phyloP scores from a whole-genome alignment of 2,888 invertebrate genomes.

The Imbricaverruca yamaguchii region DNA sequence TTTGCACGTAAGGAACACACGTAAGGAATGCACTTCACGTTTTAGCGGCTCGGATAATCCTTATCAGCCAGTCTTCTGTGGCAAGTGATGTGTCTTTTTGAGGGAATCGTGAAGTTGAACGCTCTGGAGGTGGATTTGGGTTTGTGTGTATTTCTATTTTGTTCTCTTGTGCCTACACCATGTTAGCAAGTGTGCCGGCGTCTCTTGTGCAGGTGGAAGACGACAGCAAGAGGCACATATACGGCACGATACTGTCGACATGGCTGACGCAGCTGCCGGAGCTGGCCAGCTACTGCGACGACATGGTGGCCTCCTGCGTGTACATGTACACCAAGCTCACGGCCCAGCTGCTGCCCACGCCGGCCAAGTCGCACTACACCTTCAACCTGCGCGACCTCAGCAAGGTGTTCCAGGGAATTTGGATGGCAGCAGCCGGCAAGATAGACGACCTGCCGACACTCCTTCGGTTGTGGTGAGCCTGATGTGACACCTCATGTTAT shows the following conservation, averaged over 20 bases:
- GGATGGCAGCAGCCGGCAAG: constrained; percentile 1
- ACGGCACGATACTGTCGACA: constrained; percentile 59
- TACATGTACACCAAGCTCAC: constrained; percentile 67
- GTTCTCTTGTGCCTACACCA: too few species aligned
- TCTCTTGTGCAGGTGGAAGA: constrained; percentile 51
- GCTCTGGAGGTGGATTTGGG: too few species aligned
- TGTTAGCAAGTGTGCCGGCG: not conserved
- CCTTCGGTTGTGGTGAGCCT: not conserved
- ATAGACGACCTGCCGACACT: not conserved
- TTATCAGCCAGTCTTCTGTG: too few species aligned
- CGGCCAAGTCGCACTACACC: constrained; percentile 83
- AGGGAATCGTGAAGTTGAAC: too few species aligned
- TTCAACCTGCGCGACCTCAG: constrained; percentile 79
- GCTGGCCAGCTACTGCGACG: constrained; percentile 47
- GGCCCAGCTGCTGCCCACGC: constrained; percentile 77
- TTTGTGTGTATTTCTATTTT: too few species aligned
- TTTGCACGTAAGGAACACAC: too few species aligned
- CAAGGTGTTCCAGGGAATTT: constrained; percentile 55
- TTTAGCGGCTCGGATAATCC: too few species aligned
- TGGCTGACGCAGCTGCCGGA: constrained; percentile 51
- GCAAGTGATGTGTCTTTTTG: too few species aligned
- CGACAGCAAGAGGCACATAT: constrained; percentile 58
- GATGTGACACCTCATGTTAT: too few species aligned
- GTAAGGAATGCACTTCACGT: too few species aligned
- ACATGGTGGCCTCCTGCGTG: constrained; percentile 72